Conservation (phyloP, 2,113 vertebrate species). For the Aix galericulata region DNA sequence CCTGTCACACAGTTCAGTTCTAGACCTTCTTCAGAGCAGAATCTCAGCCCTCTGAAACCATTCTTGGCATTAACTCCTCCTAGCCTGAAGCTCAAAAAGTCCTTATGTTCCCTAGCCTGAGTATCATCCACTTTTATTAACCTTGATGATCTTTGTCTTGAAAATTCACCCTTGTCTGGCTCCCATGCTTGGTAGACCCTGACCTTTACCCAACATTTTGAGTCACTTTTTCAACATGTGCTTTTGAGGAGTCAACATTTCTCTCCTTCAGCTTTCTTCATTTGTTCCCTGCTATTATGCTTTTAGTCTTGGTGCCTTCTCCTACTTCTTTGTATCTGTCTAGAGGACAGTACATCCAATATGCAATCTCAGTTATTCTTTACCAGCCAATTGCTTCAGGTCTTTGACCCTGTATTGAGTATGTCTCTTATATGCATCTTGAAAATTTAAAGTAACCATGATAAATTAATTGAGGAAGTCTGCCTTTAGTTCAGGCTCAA, state of each 20-base stretch:
- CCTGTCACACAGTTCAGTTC: background rate
- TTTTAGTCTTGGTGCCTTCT: background rate
- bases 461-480: background rate
- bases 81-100: background rate
- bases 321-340: background rate
- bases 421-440: background rate
- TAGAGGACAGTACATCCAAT: background rate
- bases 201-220: background rate
- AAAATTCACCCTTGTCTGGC: background rate
- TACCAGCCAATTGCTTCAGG: background rate
- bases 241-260: background rate
- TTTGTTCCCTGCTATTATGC: background rate
- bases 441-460: background rate
- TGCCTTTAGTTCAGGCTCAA: background rate
- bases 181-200: background rate
- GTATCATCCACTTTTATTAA: background rate
- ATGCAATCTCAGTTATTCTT: background rate
- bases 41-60: background rate
- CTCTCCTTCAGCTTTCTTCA: background rate
- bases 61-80: background rate
- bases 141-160: background rate
- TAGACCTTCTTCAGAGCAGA: background rate
- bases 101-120: background rate
- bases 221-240: background rate
- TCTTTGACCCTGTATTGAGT: background rate